phyloP scores from a whole-genome alignment of 2,888 invertebrate genomes.

The Lottia scabra region DNA sequence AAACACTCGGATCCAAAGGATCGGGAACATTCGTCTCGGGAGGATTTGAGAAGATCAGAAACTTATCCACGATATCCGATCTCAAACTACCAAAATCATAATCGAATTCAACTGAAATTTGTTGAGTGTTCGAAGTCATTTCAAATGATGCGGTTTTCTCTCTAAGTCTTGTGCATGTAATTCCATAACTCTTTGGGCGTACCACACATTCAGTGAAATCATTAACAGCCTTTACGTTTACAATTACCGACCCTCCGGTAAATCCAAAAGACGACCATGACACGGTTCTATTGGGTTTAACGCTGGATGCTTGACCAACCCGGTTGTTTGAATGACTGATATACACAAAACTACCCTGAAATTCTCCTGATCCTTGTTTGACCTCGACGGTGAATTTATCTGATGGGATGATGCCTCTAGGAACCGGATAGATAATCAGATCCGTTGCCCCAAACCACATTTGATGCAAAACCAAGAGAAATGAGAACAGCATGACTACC shows the following conservation, averaged over 20 bases:
- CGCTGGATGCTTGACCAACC: not conserved
- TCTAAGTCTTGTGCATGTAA: slow-evolving; percentile 13
- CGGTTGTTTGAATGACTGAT: slow-evolving; percentile 15
- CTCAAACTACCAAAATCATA: slow-evolving; percentile 8
- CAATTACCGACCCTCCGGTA: slow-evolving; percentile 14
- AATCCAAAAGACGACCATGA: slow-evolving; percentile 32
- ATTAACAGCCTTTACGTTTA: slow-evolving; percentile 17
- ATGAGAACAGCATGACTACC: too few relatives aligned
- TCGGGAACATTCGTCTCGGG: slow-evolving; percentile 17
- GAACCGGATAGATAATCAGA: slow-evolving; percentile 12
- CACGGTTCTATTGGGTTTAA: slow-evolving; percentile 17
- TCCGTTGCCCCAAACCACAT: not conserved
- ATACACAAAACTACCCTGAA: slow-evolving; percentile 17
- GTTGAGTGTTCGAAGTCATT: not conserved
- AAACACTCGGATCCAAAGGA: not conserved
- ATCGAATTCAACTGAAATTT: slow-evolving; percentile 25
- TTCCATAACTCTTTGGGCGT: slow-evolving; percentile 22
- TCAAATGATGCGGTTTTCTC: slow-evolving; percentile 20
- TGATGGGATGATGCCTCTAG: not conserved
- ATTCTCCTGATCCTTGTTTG: slow-evolving; percentile 3
- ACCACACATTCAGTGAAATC: slow-evolving; percentile 27
- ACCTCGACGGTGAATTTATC: slow-evolving; percentile 10
- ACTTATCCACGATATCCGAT: slow-evolving; percentile 18
- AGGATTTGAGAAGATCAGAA: slow-evolving; percentile 21
- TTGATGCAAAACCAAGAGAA: too few relatives aligned